These are phyloP conservation scores for Callospermophilus lateralis DNA, from an alignment of 2,113 vertebrate species.

Conservation along the genomic window DNA sequence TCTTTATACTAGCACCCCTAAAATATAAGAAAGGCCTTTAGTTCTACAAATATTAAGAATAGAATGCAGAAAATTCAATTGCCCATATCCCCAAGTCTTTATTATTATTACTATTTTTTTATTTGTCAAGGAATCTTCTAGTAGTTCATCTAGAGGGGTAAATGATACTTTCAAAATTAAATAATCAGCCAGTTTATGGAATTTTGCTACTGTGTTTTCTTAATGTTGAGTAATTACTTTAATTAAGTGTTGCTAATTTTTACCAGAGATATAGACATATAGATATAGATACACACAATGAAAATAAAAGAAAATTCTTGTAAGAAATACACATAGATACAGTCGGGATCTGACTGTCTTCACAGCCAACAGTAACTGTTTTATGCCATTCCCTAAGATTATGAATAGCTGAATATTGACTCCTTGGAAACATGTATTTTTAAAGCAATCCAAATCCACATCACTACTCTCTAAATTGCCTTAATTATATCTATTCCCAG, in stretches of 20 bases:
- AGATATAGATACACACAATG: no score
- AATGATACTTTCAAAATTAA: slow-evolving; percentile 27
- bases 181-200: background rate
- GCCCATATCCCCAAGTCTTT: background rate
- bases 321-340: background rate
- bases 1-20: background rate
- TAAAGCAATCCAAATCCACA: background rate
- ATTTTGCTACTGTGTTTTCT: background rate
- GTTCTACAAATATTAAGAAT: slow-evolving; percentile 13
- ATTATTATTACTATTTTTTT: background rate
- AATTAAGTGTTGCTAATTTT: background rate
- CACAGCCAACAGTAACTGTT: background rate
- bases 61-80: background rate
- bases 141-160: background rate
- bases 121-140: slow-evolving; percentile 30
- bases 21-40: background rate
- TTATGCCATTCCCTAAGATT: background rate
- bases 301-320: background rate
- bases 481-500: background rate
- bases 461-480: background rate
- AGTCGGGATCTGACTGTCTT: background rate
- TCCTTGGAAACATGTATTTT: background rate
- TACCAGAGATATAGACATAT: background rate
- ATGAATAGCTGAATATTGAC: background rate
- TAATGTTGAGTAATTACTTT: background rate